Percentiles rank a stretch among this genome's conserved stretches.
These are phyloP conservation scores for Drusus annulatus DNA, from an alignment of 1,140 invertebrate species.

Conservation along the genomic window DNA sequence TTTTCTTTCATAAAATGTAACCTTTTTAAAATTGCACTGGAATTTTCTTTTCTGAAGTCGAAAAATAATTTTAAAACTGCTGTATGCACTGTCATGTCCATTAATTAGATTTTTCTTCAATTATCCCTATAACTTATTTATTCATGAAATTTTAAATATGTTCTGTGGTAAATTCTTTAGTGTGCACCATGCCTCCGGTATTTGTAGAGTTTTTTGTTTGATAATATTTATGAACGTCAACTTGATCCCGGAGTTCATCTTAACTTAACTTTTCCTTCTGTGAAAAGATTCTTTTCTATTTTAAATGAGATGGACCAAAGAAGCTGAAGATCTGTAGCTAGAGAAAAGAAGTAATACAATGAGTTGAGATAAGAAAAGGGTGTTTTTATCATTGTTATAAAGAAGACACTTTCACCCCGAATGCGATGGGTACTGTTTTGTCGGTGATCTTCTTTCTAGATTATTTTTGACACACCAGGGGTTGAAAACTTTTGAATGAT, in stretches of 20 bases:
- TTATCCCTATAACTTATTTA: not conserved
- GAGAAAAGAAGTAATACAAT: not conserved
- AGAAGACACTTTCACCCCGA: conserved; percentile 10
- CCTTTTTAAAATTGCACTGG: too few species aligned
- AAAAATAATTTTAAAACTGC: too few species aligned
- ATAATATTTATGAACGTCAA: not conserved
- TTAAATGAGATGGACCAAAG: too few species aligned
- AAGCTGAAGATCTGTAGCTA: not conserved
- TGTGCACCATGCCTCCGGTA: not conserved
- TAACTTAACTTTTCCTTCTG: not conserved
- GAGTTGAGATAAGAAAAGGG: conserved; percentile 8
- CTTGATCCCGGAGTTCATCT: conserved; percentile 16
- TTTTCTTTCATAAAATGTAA: too few species aligned
- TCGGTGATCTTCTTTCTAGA: not conserved
- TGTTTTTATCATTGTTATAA: conserved; percentile 15
- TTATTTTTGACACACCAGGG: not conserved
- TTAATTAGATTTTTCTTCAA: not conserved
- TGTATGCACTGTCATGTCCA: not conserved
- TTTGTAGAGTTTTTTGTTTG: not conserved
- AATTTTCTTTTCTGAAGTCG: too few species aligned
- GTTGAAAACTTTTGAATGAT: too few species aligned
- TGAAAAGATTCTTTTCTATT: not conserved
- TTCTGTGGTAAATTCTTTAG: too few species aligned
- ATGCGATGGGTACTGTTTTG: not conserved
- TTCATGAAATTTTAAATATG: not conserved